Conservation (phyloP, 2,113 vertebrate genomes). For the Zapornia atra region DNA sequence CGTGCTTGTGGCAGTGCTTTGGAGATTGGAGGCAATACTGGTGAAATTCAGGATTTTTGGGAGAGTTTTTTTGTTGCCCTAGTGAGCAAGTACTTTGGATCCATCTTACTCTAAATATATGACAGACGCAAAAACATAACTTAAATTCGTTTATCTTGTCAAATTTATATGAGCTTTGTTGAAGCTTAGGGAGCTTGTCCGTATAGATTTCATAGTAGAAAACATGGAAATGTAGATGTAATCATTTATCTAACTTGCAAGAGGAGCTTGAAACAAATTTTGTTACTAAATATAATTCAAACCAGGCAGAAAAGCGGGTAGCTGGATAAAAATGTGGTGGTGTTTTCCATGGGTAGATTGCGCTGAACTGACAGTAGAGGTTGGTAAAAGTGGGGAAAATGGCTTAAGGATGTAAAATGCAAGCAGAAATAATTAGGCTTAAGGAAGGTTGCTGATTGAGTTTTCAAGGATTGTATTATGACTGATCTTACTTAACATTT, state of each 20-base stretch:
- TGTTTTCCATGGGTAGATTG: neutral
- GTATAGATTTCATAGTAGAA: neutral
- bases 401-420: neutral
- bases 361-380: neutral
- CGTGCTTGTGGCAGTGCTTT: neutral
- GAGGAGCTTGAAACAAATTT: neutral
- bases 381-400: neutral
- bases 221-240: neutral
- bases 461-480: neutral
- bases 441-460: neutral
- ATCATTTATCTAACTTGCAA: neutral
- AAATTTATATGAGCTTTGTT: neutral
- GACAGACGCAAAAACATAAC: neutral
- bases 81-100: neutral
- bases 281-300: neutral
- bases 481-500: neutral
- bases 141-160: neutral
- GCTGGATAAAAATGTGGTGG: neutral
- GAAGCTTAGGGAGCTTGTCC: neutral
- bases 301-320: neutral
- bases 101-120: neutral
- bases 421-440: neutral
- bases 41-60: neutral
- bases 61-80: neutral
- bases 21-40: neutral